phyloP scores from a whole-genome alignment of 2,797 vertebrate species.

The Falco cherrug region DNA sequence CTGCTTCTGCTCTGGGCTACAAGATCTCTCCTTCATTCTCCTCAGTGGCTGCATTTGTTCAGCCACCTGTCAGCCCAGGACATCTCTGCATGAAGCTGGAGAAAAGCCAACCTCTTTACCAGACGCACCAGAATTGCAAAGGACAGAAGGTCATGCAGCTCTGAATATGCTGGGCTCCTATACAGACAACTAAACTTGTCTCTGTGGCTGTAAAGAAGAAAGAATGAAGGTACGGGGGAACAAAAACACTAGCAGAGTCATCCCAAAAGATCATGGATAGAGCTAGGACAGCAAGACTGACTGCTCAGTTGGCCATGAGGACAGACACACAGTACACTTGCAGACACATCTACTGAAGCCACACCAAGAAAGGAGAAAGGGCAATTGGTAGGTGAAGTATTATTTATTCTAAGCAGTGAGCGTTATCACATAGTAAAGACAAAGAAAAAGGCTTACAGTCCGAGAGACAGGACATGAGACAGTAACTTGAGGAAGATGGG shows the following conservation, averaged over 20 bases:
- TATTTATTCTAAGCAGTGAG: slow-evolving; percentile 34
- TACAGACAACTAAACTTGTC: neutral
- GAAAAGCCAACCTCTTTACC: neutral
- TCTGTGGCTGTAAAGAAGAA: neutral
- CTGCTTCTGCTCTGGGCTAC: neutral
- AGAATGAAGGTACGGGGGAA: neutral
- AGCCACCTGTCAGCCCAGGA: slow-evolving; percentile 1
- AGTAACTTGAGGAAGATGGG: neutral
- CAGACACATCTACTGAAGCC: neutral
- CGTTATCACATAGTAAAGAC: neutral
- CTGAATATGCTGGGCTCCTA: neutral
- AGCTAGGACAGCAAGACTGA: accelerated
- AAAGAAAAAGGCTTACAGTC: neutral
- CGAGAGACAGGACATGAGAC: neutral
- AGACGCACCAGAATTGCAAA: neutral
- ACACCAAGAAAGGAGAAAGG: slow-evolving; percentile 20
- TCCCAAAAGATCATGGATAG: neutral
- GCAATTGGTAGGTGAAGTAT: neutral
- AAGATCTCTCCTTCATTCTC: neutral
- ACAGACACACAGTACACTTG: neutral
- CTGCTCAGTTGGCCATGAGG: neutral
- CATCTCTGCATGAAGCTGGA: neutral
- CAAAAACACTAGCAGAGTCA: neutral
- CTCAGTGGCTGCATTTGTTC: neutral
- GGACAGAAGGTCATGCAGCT: neutral